Evolutionary conservation across 2,888 invertebrate species (phyloP).

Genomic region (Clunio marinus): DNA sequence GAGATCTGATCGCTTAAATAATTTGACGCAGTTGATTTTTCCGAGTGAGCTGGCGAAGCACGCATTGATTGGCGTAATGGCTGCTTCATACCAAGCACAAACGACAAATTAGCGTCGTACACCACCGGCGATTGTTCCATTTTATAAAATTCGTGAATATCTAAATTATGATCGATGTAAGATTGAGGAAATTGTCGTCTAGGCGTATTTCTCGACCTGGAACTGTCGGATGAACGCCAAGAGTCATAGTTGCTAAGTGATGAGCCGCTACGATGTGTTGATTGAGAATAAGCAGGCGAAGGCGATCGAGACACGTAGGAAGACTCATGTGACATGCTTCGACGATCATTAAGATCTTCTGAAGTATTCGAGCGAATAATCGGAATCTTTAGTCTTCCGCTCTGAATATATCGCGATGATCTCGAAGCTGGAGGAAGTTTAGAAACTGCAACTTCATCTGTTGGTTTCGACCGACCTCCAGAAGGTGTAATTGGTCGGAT

Average conservation of each 20-base stretch:
- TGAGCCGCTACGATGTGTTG: slow-evolving; percentile 44
- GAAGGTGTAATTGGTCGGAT: slow-evolving; percentile 15
- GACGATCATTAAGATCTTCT: slow-evolving; percentile 4
- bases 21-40: slow-evolving; percentile 72
- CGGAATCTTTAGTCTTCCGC: slow-evolving; percentile 26
- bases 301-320: slow-evolving; percentile 56
- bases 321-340: slow-evolving; percentile 43
- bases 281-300: slow-evolving; percentile 55
- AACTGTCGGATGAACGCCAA: slow-evolving; percentile 41
- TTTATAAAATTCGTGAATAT: slow-evolving; percentile 58
- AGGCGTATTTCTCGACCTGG: slow-evolving; percentile 47
- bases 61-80: slow-evolving; percentile 64
- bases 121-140: slow-evolving; percentile 74
- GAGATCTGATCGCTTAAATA: slow-evolving; percentile 71
- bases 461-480: not conserved
- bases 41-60: slow-evolving; percentile 71
- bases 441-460: slow-evolving; percentile 12
- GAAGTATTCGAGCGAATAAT: slow-evolving; percentile 12
- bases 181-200: slow-evolving; percentile 66
- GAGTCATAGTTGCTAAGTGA: slow-evolving; percentile 40
- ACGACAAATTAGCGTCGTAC: slow-evolving; percentile 76
- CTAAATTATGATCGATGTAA: slow-evolving; percentile 53
- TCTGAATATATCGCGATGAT: slow-evolving; percentile 28
- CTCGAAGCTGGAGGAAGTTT: slow-evolving; percentile 27
- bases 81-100: slow-evolving; percentile 70